Percentiles rank a stretch among this genome's conserved stretches.
Conservation (phyloP, 2,113 vertebrate genomes). For the Leptobrachium ailaonicum region DNA sequence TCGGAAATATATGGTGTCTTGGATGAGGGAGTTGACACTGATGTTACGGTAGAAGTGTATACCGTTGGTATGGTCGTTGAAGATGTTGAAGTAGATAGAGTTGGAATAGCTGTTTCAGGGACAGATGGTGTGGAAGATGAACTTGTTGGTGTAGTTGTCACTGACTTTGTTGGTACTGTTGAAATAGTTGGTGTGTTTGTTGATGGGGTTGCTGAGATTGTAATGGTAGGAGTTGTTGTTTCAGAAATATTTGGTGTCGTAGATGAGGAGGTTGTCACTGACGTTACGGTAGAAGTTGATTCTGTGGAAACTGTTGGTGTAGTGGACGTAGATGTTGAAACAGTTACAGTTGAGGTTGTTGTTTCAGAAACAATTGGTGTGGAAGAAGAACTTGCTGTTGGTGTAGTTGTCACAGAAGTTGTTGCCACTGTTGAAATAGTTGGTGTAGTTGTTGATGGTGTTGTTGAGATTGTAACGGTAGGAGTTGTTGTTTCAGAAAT, state of each 20-base stretch:
- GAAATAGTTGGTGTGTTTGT: neutral
- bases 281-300: too few species aligned
- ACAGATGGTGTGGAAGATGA: neutral
- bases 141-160: too few species aligned
- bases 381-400: too few species aligned
- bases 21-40: neutral
- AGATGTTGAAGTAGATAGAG: neutral
- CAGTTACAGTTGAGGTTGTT: neutral
- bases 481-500: neutral
- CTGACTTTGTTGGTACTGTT: too few species aligned
- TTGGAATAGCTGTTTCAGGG: neutral
- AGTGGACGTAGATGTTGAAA: neutral
- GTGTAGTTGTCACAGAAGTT: neutral
- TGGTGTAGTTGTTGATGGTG: neutral
- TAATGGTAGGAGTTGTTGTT: too few species aligned
- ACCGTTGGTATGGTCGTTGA: neutral
- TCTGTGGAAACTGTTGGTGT: too few species aligned
- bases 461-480: neutral
- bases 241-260: too few species aligned
- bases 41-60: neutral
- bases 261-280: too few species aligned
- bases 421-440: neutral
- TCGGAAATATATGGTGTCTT: neutral
- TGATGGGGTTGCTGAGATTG: neutral
- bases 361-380: neutral